phyloP scores from a whole-genome alignment of 2,888 invertebrate species.

The Pyrgus malvae region DNA sequence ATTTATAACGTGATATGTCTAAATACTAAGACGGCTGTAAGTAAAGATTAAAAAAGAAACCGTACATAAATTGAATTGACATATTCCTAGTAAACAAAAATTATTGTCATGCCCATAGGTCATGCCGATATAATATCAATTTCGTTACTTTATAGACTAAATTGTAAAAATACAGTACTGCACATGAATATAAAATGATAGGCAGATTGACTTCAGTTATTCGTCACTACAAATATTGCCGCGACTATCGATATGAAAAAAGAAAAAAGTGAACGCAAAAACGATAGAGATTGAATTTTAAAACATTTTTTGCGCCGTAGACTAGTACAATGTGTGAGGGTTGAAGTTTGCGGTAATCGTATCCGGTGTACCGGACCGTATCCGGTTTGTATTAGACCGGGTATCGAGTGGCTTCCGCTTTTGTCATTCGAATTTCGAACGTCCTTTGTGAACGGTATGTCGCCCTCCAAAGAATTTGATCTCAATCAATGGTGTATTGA shows the following conservation, averaged over 20 bases:
- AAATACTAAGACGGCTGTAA: too few relatives aligned
- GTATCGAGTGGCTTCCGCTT: conserved; percentile 74
- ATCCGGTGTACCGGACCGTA: conserved; percentile 58
- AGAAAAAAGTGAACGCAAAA: conserved; percentile 36
- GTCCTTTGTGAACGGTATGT: conserved; percentile 57
- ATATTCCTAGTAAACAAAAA: too few relatives aligned
- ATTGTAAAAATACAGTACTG: neutral
- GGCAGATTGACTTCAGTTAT: neutral
- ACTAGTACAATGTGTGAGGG: conserved; percentile 38
- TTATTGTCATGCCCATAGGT: too few relatives aligned
- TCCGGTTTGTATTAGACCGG: conserved; percentile 74
- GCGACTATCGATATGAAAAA: neutral
- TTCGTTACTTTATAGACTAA: too few relatives aligned
- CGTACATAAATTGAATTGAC: too few relatives aligned
- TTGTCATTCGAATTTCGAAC: conserved; percentile 62
- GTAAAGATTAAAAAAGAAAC: too few relatives aligned
- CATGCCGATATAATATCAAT: too few relatives aligned
- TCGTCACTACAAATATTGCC: conserved; percentile 11
- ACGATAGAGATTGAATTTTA: conserved; percentile 30
- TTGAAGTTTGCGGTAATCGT: conserved; percentile 55
- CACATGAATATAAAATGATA: neutral
- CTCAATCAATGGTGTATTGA: conserved; percentile 32
- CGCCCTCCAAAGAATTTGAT: conserved; percentile 47
- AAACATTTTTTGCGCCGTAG: conserved; percentile 24
- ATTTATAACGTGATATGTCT: too few relatives aligned